phyloP scores from a whole-genome alignment of 2,888 invertebrate species.

The Enchytraeus crypticus region DNA sequence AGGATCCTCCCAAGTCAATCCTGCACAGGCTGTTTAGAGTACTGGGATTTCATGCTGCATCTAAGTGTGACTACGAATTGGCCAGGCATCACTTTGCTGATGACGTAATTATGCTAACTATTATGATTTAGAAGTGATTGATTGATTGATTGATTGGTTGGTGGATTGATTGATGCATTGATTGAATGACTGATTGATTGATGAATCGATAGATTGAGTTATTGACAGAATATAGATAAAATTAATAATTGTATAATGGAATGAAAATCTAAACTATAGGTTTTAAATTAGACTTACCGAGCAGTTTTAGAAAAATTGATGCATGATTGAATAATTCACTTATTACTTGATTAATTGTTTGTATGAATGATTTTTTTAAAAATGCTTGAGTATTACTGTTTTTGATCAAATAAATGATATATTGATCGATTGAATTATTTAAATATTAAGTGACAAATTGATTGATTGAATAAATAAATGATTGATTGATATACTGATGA shows the following conservation, averaged over 20 bases:
- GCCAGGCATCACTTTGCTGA: slow-evolving; percentile 45
- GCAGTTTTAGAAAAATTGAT: too few relatives aligned
- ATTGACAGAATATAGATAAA: neutral
- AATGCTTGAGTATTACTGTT: too few relatives aligned
- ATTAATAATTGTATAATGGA: too few relatives aligned
- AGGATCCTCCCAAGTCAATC: slow-evolving; percentile 45
- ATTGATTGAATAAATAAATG: neutral
- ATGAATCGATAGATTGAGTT: neutral
- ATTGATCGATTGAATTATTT: neutral
- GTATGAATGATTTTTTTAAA: neutral
- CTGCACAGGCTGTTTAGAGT: slow-evolving; percentile 46
- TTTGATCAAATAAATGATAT: too few relatives aligned
- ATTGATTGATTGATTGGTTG: neutral
- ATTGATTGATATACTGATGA: neutral
- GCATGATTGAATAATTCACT: too few relatives aligned
- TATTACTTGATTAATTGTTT: neutral
- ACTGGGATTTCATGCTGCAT: slow-evolving; percentile 45
- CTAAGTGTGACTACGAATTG: slow-evolving; percentile 46
- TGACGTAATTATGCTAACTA: slow-evolving; percentile 46
- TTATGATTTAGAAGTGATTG: too few relatives aligned
- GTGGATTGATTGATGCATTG: neutral
- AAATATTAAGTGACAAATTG: neutral
- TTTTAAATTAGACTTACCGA: too few relatives aligned
- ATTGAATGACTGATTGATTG: neutral
- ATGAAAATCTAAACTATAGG: too few relatives aligned